Conservation (phyloP, 1,140 invertebrate species). For the Notospermus geniculatus region DNA sequence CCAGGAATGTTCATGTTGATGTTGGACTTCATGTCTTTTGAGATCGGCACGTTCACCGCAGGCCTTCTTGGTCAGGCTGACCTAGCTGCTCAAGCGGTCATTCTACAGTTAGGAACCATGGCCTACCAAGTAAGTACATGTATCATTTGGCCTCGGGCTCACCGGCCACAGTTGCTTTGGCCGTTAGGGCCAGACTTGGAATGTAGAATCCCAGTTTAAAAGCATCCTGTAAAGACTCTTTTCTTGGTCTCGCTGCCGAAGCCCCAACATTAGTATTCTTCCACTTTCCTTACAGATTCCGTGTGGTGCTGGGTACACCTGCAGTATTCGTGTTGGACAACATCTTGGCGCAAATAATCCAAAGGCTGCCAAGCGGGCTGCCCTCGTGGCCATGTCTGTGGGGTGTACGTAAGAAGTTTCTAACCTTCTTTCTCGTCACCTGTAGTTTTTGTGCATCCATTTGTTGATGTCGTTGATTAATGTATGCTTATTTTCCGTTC, state of each 20-base stretch:
- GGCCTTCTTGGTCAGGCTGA: slow-evolving; percentile 5
- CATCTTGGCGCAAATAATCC: slow-evolving; percentile 21
- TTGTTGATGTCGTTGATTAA: too few species aligned
- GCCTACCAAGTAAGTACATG: slow-evolving; percentile 15
- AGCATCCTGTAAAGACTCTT: too few species aligned
- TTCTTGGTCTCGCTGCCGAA: too few species aligned
- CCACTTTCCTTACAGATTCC: slow-evolving; percentile 18
- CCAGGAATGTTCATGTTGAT: slow-evolving; percentile 21
- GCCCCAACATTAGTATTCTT: too few species aligned
- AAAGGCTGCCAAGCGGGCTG: slow-evolving; percentile 12
- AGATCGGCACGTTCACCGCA: slow-evolving; percentile 18
- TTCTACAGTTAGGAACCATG: slow-evolving; percentile 14
- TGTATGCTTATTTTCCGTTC: background rate
- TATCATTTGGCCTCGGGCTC: too few species aligned
- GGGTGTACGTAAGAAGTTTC: too few species aligned
- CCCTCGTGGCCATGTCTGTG: slow-evolving; percentile 15
- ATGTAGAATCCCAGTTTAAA: too few species aligned
- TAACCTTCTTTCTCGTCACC: too few species aligned
- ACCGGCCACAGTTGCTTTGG: too few species aligned
- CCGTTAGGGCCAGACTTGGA: too few species aligned
- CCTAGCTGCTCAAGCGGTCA: slow-evolving; percentile 16
- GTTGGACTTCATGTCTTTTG: slow-evolving; percentile 20
- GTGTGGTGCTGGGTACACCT: slow-evolving; percentile 18
- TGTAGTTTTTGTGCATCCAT: too few species aligned
- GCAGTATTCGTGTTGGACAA: slow-evolving; percentile 21